Evolutionary conservation across 2,888 invertebrate genomes (phyloP), one percentile per base, ranked within the genome.

Genomic region (Lycocerus yunnanus): DNA sequence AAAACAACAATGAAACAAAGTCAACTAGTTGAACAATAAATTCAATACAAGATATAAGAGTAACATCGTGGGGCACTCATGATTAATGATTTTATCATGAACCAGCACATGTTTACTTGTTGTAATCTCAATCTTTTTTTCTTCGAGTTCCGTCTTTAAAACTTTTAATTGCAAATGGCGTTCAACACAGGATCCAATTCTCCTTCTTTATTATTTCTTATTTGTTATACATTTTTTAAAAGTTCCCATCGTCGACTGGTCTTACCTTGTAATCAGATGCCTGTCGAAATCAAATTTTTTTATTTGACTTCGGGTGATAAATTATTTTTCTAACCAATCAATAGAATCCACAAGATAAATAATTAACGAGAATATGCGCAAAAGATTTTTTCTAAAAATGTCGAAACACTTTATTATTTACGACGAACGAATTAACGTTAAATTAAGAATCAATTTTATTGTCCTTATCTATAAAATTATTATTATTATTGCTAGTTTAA

Each of bases 81-180:
- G 79, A 79, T 79, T 79, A 79, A 79, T 79, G 79, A 73, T 75
- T 60, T 67, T 67, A 77, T 77, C 77, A 74, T 79, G 79, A 79
- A 78, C 73, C 78, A 79, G 79, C 79, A 78, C 71, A 75, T 77
- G 78, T 75, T 76, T 73, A 77, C 78, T 77, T 69, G 77, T 79
- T 77, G 77, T 78, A 79, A 79, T 79, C 76, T 74, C 72, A 74
- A 71, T 76, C 73, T 79, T 75, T 77, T 72, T 77, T 73, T 75
- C 75, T 74, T 73, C 69, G 71, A 10, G 61, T 58, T 69, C 66
- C 72, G 15, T 66, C 60, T 27, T 68, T 61, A 69, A 68, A 71
- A 74, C 74, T 78, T 76, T 76, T 78, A 78, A 78, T 78, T 78
- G 78, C 78, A 78, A 78, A 77, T 78, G 78, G 78, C 77, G 78